Base-by-base conservation (phyloP, 2,888 invertebrate species). In the Drosophila multiciliata region DNA sequence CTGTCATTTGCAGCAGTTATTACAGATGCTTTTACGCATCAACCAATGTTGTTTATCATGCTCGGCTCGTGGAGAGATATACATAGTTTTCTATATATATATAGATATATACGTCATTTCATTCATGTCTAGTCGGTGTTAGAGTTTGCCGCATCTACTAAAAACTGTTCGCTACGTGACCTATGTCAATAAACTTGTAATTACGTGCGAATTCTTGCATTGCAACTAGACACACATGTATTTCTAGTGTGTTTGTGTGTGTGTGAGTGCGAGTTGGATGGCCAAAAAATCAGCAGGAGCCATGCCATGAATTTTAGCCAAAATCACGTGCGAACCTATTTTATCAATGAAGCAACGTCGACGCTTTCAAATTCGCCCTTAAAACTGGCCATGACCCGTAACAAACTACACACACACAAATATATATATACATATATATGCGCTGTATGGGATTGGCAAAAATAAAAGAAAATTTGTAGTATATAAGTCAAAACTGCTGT, bases 291-390 rank as follows among this genome's bases (percentile, higher is more conserved):
- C 85, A 86, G 85, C 85, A 89, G 89, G 85, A 86, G 85, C 52
- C 58, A 40, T 55, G 75, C 60, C 63, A 70, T 66, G 66, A 50
- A 62, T 78, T 85, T 88, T 71, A 32, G 86, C 70, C 48, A 90
- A 91, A 90, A 91, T 92, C 92, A 91, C 91, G 92, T 91, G 87
- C 91, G 73, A 72, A 81, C 89, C 85, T 78, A 86, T 86, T 87
- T 83, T 83, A 80, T 91, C 90, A 91, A 91, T 91, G 81, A 40
- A 57, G 70, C 52, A 59, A 72, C 49, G 69, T 53, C 48, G 55
- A 50, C 40, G 54, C 38, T 58, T 23, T 50, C 45, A 73, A 77
- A 55, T 55, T 63, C 15, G 45, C 29, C 57, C 61, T 54, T 45
- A 52, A 57, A 60, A 42, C 45, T 60, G 54, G 42, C 40, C 60